Percentiles rank a stretch among this genome's conserved stretches.
These are phyloP conservation scores for Campopleginae sp. DNA, from an alignment of 2,888 invertebrate species.

Conservation along the genomic window DNA sequence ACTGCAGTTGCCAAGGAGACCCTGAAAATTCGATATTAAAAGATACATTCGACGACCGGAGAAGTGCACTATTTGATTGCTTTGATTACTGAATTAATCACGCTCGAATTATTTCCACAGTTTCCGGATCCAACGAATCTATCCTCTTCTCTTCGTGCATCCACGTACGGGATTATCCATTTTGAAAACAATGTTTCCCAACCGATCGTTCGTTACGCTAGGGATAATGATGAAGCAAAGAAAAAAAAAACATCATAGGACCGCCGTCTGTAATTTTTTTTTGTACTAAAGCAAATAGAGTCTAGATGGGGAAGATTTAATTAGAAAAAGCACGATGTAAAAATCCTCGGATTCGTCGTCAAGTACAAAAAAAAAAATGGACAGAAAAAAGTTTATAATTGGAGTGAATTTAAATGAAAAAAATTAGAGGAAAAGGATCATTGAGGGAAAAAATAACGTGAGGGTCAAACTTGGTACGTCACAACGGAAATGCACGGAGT, in stretches of 20 bases:
- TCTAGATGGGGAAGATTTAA: not conserved
- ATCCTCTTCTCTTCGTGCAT: not conserved
- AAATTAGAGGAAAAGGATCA: not conserved
- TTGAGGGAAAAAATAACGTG: not conserved
- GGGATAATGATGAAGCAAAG: not conserved
- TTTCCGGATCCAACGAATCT: not conserved
- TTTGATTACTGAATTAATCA: not conserved
- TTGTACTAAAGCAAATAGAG: not conserved
- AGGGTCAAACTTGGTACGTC: not conserved
- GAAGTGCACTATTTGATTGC: not conserved
- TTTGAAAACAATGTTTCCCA: not conserved
- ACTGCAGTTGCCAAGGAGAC: not conserved
- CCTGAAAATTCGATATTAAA: not conserved
- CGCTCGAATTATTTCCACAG: not conserved
- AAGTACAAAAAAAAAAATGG: not conserved
- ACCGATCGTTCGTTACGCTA: not conserved
- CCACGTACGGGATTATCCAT: not conserved
- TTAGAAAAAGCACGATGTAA: not conserved
- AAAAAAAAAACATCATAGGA: not conserved
- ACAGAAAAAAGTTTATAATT: conserved; percentile 1
- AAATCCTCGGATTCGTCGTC: not conserved
- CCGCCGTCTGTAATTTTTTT: not conserved
- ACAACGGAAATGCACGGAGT: not conserved
- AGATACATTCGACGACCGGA: not conserved
- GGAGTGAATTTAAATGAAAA: not conserved